Conservation (phyloP, 2,888 invertebrate genomes). For the Halictus ligatus region DNA sequence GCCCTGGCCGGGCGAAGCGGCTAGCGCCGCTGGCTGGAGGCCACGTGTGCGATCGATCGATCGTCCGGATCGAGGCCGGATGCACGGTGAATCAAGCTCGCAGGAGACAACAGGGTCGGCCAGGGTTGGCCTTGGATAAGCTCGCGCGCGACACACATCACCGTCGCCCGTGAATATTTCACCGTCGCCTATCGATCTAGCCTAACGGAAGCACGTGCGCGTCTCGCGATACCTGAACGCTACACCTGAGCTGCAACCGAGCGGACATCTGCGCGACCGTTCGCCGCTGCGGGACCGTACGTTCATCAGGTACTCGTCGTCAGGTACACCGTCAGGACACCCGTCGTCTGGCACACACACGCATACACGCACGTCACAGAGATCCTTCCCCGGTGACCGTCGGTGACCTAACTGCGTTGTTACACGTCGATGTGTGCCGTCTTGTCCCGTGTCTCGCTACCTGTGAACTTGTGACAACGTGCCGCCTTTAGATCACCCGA, state of each 20-base stretch:
- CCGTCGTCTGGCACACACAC: background rate
- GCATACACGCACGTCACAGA: background rate
- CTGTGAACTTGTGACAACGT: slow-evolving; percentile 10
- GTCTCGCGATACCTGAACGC: slow-evolving; percentile 3
- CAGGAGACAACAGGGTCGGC: slow-evolving; percentile 8
- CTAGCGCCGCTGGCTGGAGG: slow-evolving; percentile 16
- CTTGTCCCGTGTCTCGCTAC: background rate
- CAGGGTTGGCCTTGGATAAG: slow-evolving; percentile 56
- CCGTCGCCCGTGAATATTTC: slow-evolving; percentile 66
- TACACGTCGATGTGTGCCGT: background rate
- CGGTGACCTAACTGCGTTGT: background rate
- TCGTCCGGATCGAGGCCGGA: slow-evolving; percentile 23
- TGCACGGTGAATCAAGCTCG: background rate
- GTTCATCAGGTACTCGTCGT: background rate
- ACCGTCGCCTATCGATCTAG: slow-evolving; percentile 64
- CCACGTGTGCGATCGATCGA: slow-evolving; percentile 44
- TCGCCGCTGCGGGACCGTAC: background rate
- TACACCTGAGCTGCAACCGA: background rate
- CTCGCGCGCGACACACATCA: slow-evolving; percentile 47
- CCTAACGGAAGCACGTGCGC: slow-evolving; percentile 49
- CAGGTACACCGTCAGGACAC: background rate
- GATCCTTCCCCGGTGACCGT: background rate
- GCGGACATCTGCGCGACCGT: background rate
- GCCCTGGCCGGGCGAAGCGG: background rate
- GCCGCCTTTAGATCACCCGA: background rate